These are phyloP conservation scores for Neosalanx taihuensis DNA, from an alignment of 2,797 vertebrate species.

Conservation along the genomic window DNA sequence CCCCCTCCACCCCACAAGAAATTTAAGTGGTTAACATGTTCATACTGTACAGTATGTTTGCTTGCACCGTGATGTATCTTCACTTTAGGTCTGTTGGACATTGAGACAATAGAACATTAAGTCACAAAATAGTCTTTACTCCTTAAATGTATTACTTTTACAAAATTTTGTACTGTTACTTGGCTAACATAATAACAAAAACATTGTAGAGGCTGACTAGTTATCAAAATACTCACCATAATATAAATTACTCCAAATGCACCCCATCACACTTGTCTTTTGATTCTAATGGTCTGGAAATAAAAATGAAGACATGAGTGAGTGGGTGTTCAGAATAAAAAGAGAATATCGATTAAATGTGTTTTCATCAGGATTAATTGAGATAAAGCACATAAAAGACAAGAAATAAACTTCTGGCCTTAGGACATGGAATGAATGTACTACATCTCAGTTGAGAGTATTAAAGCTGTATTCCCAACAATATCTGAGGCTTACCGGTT, in stretches of 20 bases:
- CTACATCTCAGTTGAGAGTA: too few relatives aligned
- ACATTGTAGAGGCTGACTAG: not conserved
- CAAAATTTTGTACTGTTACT: not conserved
- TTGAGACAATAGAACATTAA: not conserved
- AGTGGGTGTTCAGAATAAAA: not conserved
- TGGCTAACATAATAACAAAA: not conserved
- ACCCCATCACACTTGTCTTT: slow-evolving; percentile 68
- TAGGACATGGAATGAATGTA: too few relatives aligned
- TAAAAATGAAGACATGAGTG: not conserved
- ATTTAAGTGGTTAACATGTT: not conserved
- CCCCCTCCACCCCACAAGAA: too few relatives aligned
- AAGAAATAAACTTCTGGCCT: too few relatives aligned
- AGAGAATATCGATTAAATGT: not conserved
- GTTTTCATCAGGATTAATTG: too few relatives aligned
- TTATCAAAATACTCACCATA: slow-evolving; percentile 26
- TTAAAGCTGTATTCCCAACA: too few relatives aligned
- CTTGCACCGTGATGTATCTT: slow-evolving; percentile 8
- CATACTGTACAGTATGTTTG: not conserved
- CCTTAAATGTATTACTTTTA: not conserved
- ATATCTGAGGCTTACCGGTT: slow-evolving; percentile 51
- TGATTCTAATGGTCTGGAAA: slow-evolving; percentile 54
- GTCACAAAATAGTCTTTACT: not conserved
- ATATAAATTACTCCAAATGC: slow-evolving; percentile 56
- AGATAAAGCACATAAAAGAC: not conserved
- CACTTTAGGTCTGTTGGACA: slow-evolving; percentile 30